Evolutionary conservation across 1,140 invertebrate species (phyloP), one percentile per base, ranked within the genome.

Genomic region (Lycorma delicatula): DNA sequence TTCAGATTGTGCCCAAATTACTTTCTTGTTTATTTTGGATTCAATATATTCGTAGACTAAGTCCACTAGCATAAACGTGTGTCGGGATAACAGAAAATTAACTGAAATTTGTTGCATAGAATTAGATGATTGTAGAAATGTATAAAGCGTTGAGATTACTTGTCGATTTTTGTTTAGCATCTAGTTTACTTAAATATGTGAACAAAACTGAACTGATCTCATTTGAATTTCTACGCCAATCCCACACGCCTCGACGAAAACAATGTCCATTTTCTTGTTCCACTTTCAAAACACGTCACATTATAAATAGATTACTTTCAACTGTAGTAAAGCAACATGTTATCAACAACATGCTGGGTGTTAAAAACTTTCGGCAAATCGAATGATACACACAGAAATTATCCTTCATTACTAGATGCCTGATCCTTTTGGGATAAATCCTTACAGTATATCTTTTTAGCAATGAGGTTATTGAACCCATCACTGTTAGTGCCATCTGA

Each of bases 121-220:
- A 16, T 62, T 47, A 27, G 57, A 56, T 44, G 12, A 31, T 54
- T 50, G 36, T 48, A 66, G 44, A 59, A 59, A 61, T 18, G 22
- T 48, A 50, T 59, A 56, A 3, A 65, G n/a, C 38, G 47, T 60
- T n/a, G 56, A 36, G 26, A 67, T 28, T 20, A 65, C 47, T 22
- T 51, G 56, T 48, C 51, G 52, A 50, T 67, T 67, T 58, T 62
- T 66, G 55, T 68, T 68, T 66, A 64, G 66, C 7, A 54, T 65
- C 63, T 2, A 61, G 16, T 1, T 31, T 22, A 2, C 20, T 4
- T n/a, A 63, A 53, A 49, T 62, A 63, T 54, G 57, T 63, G 5
- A 18, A 46, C 5, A 62, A 26, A 25, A 52, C 54, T 18, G 50
- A 44, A 44, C 41, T 44, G 18, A 44, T 44, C 23, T 44, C 41